Evolutionary conservation across 37 sponge, comb jelly and placozoan species (phyloP), one percentile per base, ranked within the genome.

Genomic region (Mnemiopsis leidyi): DNA sequence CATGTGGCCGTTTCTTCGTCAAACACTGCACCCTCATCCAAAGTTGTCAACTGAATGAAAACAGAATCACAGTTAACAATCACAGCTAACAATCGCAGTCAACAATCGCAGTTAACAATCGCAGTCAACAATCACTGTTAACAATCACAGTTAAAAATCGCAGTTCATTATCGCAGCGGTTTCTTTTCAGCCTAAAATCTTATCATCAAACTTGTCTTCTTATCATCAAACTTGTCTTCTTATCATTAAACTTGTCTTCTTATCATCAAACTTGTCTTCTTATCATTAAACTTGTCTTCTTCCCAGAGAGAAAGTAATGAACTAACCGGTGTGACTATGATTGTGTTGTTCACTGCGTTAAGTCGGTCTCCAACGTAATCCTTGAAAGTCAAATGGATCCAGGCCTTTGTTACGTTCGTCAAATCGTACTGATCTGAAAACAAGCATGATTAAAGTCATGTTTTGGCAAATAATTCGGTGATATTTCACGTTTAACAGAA

Each of bases 1-100:
- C 90, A 85, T 28, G 90, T 40, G 23, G 61, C 90, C 0, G 90
- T 40, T 25, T 85, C 48, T 33, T 85, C 90, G 48, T 48, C 61
- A 5, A 48, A 48, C 5, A 18, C 61, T 48, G 61, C 13, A 13
- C 61, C 61, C 13, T 48, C 61, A 5, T 48, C 61, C 61, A 48
- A 48, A 18, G 61, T 48, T 5, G 61, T 48, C 61, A 48, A 13
- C 61, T 48, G 61, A 18, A 48, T 18, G 9, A 48, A 48, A 13
- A 5, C 61, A 48, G 61, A 18, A 13, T 48, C 13, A 48, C 13
- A 67, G 20, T 67, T n/a, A n/a, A n/a, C n/a, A n/a, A n/a, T n/a
- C n/a, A n/a, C n/a, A n/a, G n/a, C n/a, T n/a, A n/a, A n/a, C n/a
- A n/a, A n/a, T n/a, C n/a, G n/a, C n/a, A n/a, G n/a, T n/a, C n/a